phyloP scores from a whole-genome alignment of 2,113 vertebrate genomes.

The Elephantulus edwardii region DNA sequence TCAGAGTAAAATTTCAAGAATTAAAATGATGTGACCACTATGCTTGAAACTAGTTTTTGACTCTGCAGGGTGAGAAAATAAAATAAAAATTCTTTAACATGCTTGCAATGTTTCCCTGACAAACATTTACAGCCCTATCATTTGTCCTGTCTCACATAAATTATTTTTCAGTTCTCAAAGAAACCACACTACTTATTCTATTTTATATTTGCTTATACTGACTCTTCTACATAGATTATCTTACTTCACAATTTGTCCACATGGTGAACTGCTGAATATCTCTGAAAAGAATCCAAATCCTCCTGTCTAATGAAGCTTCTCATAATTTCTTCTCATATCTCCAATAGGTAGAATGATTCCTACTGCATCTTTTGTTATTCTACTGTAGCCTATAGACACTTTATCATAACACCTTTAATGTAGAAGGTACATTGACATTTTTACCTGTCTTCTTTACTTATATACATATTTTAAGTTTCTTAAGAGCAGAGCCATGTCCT shows the following conservation, averaged over 20 bases:
- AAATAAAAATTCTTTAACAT: neutral
- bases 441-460: neutral
- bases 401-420: neutral
- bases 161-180: constrained; percentile 28
- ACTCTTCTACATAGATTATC: neutral
- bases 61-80: neutral
- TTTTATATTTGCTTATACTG: neutral
- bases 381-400: neutral
- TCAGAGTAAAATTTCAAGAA: constrained; percentile 30
- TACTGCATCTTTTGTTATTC: neutral
- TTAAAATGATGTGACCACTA: neutral
- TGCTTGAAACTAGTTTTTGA: neutral
- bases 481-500: neutral
- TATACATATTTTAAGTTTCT: constrained; percentile 26
- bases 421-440: neutral
- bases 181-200: neutral
- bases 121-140: neutral
- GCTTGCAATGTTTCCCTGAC: neutral
- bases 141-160: neutral
- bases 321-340: neutral
- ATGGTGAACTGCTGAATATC: neutral
- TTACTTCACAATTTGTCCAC: neutral
- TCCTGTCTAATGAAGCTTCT: neutral
- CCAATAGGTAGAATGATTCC: neutral
- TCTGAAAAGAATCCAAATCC: neutral